phyloP scores from a whole-genome alignment of 2,888 invertebrate species.

The Petrolisthes manimaculis region DNA sequence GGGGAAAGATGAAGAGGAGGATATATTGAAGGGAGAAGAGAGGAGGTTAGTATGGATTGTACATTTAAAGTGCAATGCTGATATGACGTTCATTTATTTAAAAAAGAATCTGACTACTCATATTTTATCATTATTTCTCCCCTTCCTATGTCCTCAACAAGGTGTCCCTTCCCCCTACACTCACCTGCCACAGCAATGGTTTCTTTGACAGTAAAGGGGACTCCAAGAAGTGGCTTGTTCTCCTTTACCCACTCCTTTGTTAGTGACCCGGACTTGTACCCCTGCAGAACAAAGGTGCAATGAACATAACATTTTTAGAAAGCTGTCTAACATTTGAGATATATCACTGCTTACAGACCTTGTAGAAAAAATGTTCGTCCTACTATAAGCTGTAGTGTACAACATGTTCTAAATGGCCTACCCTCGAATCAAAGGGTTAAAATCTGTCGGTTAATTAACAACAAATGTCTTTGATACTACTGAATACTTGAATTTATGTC shows the following conservation, averaged over 20 bases:
- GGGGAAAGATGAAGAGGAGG: too few relatives aligned
- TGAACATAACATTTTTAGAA: neutral
- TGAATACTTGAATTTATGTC: too few relatives aligned
- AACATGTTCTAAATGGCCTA: neutral
- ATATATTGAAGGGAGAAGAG: too few relatives aligned
- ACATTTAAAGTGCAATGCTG: too few relatives aligned
- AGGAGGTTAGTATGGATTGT: too few relatives aligned
- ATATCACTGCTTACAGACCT: neutral
- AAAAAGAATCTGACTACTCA: too few relatives aligned
- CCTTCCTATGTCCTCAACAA: neutral
- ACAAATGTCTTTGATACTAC: too few relatives aligned
- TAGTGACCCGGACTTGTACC: slow-evolving; percentile 49
- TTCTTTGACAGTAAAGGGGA: slow-evolving; percentile 65
- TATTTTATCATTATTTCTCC: too few relatives aligned
- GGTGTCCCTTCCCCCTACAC: neutral
- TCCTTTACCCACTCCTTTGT: slow-evolving; percentile 46
- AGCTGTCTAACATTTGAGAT: neutral
- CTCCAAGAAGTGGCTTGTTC: slow-evolving; percentile 63
- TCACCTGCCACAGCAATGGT: slow-evolving; percentile 60
- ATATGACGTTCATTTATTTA: too few relatives aligned
- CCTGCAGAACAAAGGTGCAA: slow-evolving; percentile 26
- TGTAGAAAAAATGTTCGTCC: neutral
- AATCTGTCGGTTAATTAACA: too few relatives aligned
- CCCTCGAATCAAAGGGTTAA: too few relatives aligned
- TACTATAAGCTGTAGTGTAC: neutral